Conservation (phyloP, 2,113 vertebrate species). For the Phrynocephalus versicolor region DNA sequence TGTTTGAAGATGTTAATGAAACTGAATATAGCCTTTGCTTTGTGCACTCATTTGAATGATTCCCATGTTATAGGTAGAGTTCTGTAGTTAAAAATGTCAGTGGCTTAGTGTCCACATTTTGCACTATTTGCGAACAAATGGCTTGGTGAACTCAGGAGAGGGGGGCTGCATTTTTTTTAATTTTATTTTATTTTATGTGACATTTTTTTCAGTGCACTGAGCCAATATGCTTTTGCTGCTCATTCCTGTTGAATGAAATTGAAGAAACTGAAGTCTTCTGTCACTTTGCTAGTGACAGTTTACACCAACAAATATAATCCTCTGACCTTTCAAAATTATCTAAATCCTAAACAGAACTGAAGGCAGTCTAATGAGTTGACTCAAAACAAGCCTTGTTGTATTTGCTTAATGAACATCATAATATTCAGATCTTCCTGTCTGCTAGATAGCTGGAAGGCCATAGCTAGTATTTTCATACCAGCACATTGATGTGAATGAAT, state of each 20-base stretch:
- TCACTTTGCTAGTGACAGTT: conserved; percentile 18
- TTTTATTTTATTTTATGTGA: conserved; percentile 28
- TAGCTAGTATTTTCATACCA: background rate
- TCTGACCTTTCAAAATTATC: background rate
- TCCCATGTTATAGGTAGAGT: conserved; percentile 49
- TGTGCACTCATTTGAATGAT: conserved; percentile 47
- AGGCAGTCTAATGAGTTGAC: background rate
- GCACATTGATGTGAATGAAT: background rate
- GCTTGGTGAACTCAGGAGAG: conserved; percentile 25
- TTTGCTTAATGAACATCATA: background rate
- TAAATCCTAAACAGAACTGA: background rate
- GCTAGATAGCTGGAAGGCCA: background rate
- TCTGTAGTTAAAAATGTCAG: conserved; percentile 65
- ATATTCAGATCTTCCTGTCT: background rate
- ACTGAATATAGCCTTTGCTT: conserved; percentile 48
- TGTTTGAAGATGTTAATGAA: conserved; percentile 54
- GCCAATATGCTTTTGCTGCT: conserved; percentile 13
- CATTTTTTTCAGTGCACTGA: conserved; percentile 39
- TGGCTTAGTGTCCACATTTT: conserved; percentile 48
- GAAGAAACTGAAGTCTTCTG: background rate
- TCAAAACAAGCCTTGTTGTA: background rate
- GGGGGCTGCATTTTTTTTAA: conserved; percentile 36
- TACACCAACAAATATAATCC: conserved; percentile 14
- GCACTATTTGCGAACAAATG: conserved; percentile 35
- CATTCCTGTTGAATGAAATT: conserved; percentile 29